These are phyloP conservation scores for Cyclopterus lumpus DNA, from an alignment of 2,797 vertebrate species.

Conservation along the genomic window DNA sequence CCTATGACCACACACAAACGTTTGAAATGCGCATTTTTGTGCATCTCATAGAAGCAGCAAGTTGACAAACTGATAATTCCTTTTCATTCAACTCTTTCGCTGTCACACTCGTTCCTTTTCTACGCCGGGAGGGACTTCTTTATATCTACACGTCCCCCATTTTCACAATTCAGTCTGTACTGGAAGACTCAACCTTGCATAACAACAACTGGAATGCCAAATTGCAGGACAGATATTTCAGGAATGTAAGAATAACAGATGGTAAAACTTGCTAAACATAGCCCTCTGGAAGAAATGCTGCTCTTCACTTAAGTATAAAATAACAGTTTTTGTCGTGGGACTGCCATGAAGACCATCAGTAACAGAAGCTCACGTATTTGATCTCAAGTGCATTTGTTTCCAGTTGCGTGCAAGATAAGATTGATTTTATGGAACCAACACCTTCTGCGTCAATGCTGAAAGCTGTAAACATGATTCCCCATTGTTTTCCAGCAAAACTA, in stretches of 20 bases:
- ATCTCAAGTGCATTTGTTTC: slow-evolving; percentile 8
- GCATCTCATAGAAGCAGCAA: neutral
- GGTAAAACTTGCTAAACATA: slow-evolving; percentile 44
- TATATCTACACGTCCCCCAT: slow-evolving; percentile 10
- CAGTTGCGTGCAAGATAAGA: slow-evolving; percentile 25
- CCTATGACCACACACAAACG: slow-evolving; percentile 4
- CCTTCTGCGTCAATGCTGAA: slow-evolving; percentile 7
- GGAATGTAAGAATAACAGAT: slow-evolving; percentile 67
- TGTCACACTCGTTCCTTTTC: slow-evolving; percentile 8
- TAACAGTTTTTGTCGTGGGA: neutral
- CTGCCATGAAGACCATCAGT: neutral
- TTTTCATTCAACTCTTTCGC: slow-evolving; percentile 18
- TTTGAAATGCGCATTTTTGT: slow-evolving; percentile 2
- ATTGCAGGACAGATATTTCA: slow-evolving; percentile 56
- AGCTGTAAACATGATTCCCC: slow-evolving; percentile 22
- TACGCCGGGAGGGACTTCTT: slow-evolving; percentile 1
- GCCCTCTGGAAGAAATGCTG: slow-evolving; percentile 13
- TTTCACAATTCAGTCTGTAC: slow-evolving; percentile 34
- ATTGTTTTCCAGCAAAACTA: slow-evolving; percentile 46
- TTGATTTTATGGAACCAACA: neutral
- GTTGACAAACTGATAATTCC: neutral
- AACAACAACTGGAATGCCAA: slow-evolving; percentile 71
- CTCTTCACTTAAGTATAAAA: slow-evolving; percentile 20
- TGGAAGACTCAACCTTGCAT: slow-evolving; percentile 49
- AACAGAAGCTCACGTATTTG: neutral